Evolutionary conservation across 2,797 vertebrate species (phyloP).

Genomic region (Crotalus adamanteus): DNA sequence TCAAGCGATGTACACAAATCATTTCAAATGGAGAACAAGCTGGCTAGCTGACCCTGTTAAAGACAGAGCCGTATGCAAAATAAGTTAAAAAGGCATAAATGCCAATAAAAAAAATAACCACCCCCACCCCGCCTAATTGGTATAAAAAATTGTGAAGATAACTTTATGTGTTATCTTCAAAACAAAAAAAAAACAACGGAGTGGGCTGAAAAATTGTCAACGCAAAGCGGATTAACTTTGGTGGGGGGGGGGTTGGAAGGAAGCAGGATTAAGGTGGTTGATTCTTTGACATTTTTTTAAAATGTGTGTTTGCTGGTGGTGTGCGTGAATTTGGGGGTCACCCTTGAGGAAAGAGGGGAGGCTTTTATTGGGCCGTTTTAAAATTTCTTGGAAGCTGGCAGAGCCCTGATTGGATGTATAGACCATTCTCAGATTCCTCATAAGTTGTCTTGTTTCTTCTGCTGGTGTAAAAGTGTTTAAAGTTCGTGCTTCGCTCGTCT

Average conservation of each 20-base stretch:
- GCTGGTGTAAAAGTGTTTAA: slow-evolving; percentile 28
- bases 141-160: slow-evolving; percentile 78
- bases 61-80: slow-evolving; percentile 89
- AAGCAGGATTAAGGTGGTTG: slow-evolving; percentile 43
- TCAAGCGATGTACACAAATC: slow-evolving; percentile 98
- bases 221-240: slow-evolving; percentile 48
- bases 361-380: slow-evolving; percentile 21
- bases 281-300: slow-evolving; percentile 26
- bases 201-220: slow-evolving; percentile 77
- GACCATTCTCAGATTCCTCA: neutral
- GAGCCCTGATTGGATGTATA: neutral
- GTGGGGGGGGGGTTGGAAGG: neutral
- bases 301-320: slow-evolving; percentile 1
- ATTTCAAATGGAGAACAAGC: slow-evolving; percentile 92
- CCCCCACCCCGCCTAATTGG: slow-evolving; percentile 87
- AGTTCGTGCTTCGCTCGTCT: slow-evolving; percentile 10
- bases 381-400: slow-evolving; percentile 47
- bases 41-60: slow-evolving; percentile 95
- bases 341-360: slow-evolving; percentile 34
- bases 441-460: neutral
- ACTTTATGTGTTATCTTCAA: slow-evolving; percentile 80
- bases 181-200: slow-evolving; percentile 61
- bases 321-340: neutral
- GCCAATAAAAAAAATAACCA: slow-evolving; percentile 77
- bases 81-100: slow-evolving; percentile 96